Base-by-base conservation (phyloP, 2,888 invertebrate genomes). In the Lasioglossum pauxillum region DNA sequence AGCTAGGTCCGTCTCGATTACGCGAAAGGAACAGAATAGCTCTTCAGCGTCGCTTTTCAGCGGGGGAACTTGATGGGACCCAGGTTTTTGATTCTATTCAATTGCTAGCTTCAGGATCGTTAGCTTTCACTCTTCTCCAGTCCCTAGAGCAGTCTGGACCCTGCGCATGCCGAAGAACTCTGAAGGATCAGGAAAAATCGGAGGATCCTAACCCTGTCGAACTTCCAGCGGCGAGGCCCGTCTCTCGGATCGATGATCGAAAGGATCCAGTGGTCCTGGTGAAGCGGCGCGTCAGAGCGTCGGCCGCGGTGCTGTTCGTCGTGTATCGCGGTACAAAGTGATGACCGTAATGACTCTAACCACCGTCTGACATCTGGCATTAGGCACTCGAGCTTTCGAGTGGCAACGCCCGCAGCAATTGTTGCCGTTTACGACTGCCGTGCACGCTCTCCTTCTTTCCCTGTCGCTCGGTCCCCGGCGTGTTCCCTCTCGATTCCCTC, bases 381-480 rank as follows among this genome's bases (percentile, higher is more conserved):
- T 93, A 93, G 93, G 91, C 91, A 90, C 89, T 90, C 88, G 89
- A 89, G 88, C 92, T 92, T 92, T 94, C 90, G 92, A 92, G 93
- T 92, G 93, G 92, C 92, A 94, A 93, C 93, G 93, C 93, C 93
- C 92, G 93, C 92, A 92, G 94, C 94, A 93, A 94, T 94, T 94
- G 93, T 94, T 93, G 92, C 93, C 92, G 92, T 93, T 93, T 93
- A 93, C 92, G 92, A 92, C 91, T 92, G 90, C 91, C 88, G 92
- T 90, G 87, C 87, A 83, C 87, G 86, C 84, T 83, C 87, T 83
- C 82, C 77, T 74, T 85, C 84, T 78, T 78, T 82, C 80, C 69
- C 85, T 78, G 69, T 73, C 74, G 75, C 80, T 81, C 81, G 60
- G 74, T 79, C 46, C 19, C 16, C 82, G 82, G 78, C 14, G 71